These are phyloP conservation scores for Sebastes paucispinis DNA, from an alignment of 2,797 vertebrate genomes.

Conservation along the genomic window DNA sequence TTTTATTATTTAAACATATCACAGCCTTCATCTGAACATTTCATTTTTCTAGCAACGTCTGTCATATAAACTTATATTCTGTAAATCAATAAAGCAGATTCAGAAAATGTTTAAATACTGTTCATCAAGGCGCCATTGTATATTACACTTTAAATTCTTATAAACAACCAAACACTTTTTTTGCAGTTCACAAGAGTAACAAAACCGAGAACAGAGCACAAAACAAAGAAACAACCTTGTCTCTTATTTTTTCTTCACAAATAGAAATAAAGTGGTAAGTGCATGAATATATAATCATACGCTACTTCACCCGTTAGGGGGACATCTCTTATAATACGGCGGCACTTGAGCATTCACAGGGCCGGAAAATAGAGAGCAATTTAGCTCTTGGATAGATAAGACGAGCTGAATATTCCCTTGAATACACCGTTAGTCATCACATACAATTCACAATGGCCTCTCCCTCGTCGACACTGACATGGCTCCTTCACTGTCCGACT, in stretches of 20 bases:
- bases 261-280: constrained; percentile 49
- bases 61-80: too few relatives aligned
- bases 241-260: constrained; percentile 7
- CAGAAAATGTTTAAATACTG: too few relatives aligned
- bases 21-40: too few relatives aligned
- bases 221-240: neutral
- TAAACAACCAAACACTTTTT: neutral
- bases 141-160: neutral
- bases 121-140: neutral
- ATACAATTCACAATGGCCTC: constrained; percentile 55
- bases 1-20: too few relatives aligned
- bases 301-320: constrained; percentile 27
- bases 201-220: neutral
- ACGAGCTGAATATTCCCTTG: constrained; percentile 51
- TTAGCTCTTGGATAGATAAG: constrained; percentile 59
- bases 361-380: constrained; percentile 59
- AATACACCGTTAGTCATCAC: constrained; percentile 68
- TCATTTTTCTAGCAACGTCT: too few relatives aligned
- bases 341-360: constrained; percentile 51
- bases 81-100: too few relatives aligned
- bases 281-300: constrained; percentile 58
- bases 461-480: constrained; percentile 23
- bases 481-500: constrained; percentile 22
- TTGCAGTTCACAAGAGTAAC: neutral
- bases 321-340: constrained; percentile 40